Evolutionary conservation across 2,113 vertebrate species (phyloP).

Genomic region (Oophaga pumilio): DNA sequence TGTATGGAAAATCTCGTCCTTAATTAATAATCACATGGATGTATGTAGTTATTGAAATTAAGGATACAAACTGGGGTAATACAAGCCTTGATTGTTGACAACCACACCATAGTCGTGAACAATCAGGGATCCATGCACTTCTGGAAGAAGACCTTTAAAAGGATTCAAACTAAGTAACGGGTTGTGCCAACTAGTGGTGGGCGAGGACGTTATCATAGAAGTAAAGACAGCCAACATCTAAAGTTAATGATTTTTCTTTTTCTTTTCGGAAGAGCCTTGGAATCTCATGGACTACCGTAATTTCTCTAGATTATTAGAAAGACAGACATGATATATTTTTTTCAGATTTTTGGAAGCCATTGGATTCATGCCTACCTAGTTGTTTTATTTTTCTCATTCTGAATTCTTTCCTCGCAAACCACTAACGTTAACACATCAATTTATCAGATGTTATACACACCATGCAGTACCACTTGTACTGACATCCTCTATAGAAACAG

Average conservation of each 20-base stretch:
- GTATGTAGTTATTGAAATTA: conserved; percentile 87
- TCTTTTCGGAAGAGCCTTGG: not conserved
- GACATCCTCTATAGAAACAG: conserved; percentile 87
- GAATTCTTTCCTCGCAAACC: conserved; percentile 84
- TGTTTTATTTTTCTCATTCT: not conserved
- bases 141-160: conserved; percentile 60
- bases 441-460: conserved; percentile 82
- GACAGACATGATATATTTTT: not conserved
- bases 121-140: conserved; percentile 85
- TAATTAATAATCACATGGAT: conserved; percentile 86
- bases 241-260: not conserved
- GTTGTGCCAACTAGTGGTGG: conserved; percentile 89
- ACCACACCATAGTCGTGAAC: conserved; percentile 79
- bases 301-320: not conserved
- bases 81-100: conserved; percentile 73
- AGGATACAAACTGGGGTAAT: conserved; percentile 74
- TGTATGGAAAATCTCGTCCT: conserved; percentile 86
- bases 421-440: conserved; percentile 86
- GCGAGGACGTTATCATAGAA: conserved; percentile 83
- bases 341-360: not conserved
- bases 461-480: conserved; percentile 90
- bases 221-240: conserved; percentile 61
- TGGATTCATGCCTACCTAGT: not conserved
- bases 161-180: conserved; percentile 68
- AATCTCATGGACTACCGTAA: not conserved